A percentile compares a stretch with the other conserved stretches of the same genome.
phyloP scores from a whole-genome alignment of 2,888 invertebrate genomes.

The Caenorhabditis plicata region DNA sequence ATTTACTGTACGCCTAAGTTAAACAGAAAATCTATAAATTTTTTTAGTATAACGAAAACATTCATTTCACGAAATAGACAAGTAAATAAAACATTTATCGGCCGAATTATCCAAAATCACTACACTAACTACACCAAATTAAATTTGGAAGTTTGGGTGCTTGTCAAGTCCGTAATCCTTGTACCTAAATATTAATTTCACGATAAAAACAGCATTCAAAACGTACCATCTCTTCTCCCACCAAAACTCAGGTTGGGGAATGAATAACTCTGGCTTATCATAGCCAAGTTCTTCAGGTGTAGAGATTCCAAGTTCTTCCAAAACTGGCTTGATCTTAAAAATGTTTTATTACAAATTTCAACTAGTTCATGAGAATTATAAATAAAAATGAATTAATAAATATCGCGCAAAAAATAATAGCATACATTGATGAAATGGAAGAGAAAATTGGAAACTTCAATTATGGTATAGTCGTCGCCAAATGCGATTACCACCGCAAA shows the following conservation, averaged over 20 bases:
- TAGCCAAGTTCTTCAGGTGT: constrained; percentile 94
- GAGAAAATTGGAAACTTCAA: no score
- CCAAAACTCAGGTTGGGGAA: constrained; percentile 74
- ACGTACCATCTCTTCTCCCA: constrained; percentile 64
- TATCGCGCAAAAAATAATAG: no score
- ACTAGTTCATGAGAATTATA: not conserved
- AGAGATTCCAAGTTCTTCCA: constrained; percentile 87
- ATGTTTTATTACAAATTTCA: not conserved
- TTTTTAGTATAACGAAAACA: not conserved
- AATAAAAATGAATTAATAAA: no score
- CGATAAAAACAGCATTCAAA: not conserved
- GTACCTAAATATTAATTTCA: constrained; percentile 38
- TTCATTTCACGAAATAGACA: not conserved
- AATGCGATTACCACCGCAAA: no score
- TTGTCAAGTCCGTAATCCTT: constrained; percentile 63
- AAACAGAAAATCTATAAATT: not conserved
- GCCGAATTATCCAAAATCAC: constrained; percentile 1
- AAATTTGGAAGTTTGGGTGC: constrained; percentile 56
- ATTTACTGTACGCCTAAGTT: constrained; percentile 4
- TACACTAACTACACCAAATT: constrained; percentile 10
- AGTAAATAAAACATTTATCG: no score
- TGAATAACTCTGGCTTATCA: constrained; percentile 90
- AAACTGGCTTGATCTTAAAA: constrained; percentile 84
- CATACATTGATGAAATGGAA: no score
- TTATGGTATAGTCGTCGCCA: no score